Conservation (phyloP, 1,140 invertebrate species). For the Octopus bimaculoides region DNA sequence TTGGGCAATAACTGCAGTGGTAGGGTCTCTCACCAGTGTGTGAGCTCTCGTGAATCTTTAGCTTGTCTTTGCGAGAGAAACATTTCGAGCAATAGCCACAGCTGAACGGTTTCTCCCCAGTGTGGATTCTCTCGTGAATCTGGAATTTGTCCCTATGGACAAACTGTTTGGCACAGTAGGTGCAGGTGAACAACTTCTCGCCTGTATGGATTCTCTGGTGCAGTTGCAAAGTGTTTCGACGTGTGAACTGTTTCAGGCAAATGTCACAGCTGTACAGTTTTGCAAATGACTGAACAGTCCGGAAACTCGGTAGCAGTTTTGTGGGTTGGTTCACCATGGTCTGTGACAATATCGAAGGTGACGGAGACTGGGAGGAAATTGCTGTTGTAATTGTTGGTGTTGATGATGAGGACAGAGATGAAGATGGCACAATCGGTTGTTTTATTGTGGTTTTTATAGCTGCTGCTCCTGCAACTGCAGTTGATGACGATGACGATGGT, state of each 20-base stretch:
- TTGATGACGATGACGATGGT: too few species aligned
- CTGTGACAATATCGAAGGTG: too few species aligned
- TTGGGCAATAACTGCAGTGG: constrained; percentile 26
- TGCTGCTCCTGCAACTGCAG: too few species aligned
- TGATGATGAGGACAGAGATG: too few species aligned
- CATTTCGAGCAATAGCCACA: constrained; percentile 22
- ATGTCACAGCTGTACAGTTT: constrained; percentile 63
- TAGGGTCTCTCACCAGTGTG: constrained; percentile 32
- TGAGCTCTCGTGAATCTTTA: constrained; percentile 31
- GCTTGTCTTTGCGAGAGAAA: constrained; percentile 39
- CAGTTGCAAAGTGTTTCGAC: constrained; percentile 20
- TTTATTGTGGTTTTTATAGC: too few species aligned
- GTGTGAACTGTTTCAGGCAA: constrained; percentile 16
- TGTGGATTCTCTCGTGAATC: constrained; percentile 25
- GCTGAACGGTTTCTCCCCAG: constrained; percentile 23
- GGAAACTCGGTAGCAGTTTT: too few species aligned
- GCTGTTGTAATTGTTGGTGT: too few species aligned
- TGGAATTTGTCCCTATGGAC: constrained; percentile 20
- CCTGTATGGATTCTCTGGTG: constrained; percentile 26
- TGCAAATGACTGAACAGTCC: too few species aligned
- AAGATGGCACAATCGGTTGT: too few species aligned
- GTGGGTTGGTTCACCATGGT: too few species aligned
- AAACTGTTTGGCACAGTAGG: constrained; percentile 18
- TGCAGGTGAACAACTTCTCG: constrained; percentile 16
- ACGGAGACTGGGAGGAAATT: too few species aligned